These are phyloP conservation scores for Entelurus aequoreus DNA, from an alignment of 2,113 vertebrate species.

Conservation along the genomic window DNA sequence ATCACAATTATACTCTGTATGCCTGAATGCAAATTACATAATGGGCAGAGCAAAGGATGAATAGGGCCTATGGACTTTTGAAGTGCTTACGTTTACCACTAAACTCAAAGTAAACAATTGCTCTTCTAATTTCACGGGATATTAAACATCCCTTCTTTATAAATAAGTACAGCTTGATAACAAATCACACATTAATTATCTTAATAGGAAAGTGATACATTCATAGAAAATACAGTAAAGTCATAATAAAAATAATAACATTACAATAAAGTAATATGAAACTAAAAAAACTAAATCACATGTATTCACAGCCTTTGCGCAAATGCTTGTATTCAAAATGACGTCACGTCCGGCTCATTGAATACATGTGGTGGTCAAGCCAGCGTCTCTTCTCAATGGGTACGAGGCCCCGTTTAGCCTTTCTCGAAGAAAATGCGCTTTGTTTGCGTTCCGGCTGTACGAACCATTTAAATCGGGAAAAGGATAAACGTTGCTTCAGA, in stretches of 20 bases:
- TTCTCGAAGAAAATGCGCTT: too few relatives aligned
- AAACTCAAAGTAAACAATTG: conserved; percentile 12
- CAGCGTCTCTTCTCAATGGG: too few relatives aligned
- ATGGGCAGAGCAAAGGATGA: conserved; percentile 25
- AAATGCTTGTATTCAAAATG: too few relatives aligned
- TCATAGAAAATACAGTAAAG: background rate
- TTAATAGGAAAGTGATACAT: background rate
- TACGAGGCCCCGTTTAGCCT: too few relatives aligned
- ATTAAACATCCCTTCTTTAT: background rate
- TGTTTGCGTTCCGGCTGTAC: too few relatives aligned
- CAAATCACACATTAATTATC: background rate
- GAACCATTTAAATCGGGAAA: too few relatives aligned
- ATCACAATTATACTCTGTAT: conserved; percentile 2
- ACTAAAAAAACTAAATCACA: too few relatives aligned
- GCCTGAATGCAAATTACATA: conserved; percentile 18
- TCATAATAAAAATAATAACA: background rate
- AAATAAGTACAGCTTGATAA: conserved; percentile 11
- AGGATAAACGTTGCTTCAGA: too few relatives aligned
- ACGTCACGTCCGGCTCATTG: too few relatives aligned
- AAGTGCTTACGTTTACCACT: conserved; percentile 14
- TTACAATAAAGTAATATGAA: too few relatives aligned
- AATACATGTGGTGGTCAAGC: too few relatives aligned
- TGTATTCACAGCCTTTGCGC: too few relatives aligned
- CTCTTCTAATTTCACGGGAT: conserved; percentile 17
- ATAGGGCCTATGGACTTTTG: conserved; percentile 15